A percentile compares a stretch with the other conserved stretches of the same genome.
Evolutionary conservation across 2,113 vertebrate species (phyloP).

Genomic region (Peromyscus leucopus): DNA sequence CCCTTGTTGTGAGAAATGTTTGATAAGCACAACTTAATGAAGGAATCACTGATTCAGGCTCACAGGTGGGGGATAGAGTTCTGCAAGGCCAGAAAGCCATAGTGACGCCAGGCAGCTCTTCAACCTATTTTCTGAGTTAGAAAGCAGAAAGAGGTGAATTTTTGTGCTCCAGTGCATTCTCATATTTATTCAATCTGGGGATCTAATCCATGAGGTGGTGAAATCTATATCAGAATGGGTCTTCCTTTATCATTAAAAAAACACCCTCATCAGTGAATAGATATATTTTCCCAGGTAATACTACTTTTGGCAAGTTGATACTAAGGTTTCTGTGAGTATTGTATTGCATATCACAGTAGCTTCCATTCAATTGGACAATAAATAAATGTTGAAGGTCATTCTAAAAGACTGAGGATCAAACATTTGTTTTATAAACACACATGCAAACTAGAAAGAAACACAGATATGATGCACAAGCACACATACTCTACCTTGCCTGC

Average conservation of each 20-base stretch:
- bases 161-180: background rate
- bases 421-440: background rate
- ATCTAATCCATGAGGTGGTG: no score
- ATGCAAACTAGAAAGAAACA: background rate
- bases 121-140: background rate
- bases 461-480: background rate
- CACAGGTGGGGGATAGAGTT: background rate
- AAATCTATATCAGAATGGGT: background rate
- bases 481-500: rapidly evolving
- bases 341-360: background rate
- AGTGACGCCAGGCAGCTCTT: background rate
- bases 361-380: background rate
- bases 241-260: background rate
- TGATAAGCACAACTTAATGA: background rate
- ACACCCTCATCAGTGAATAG: background rate
- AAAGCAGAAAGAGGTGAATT: background rate
- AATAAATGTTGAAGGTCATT: background rate
- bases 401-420: background rate
- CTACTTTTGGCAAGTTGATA: background rate
- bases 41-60: background rate
- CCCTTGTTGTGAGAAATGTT: background rate
- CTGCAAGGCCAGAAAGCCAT: background rate
- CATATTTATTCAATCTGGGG: background rate
- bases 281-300: background rate
- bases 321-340: background rate